Base-by-base conservation (phyloP, 2,113 vertebrate genomes). In the Brevimyrus niger region DNA sequence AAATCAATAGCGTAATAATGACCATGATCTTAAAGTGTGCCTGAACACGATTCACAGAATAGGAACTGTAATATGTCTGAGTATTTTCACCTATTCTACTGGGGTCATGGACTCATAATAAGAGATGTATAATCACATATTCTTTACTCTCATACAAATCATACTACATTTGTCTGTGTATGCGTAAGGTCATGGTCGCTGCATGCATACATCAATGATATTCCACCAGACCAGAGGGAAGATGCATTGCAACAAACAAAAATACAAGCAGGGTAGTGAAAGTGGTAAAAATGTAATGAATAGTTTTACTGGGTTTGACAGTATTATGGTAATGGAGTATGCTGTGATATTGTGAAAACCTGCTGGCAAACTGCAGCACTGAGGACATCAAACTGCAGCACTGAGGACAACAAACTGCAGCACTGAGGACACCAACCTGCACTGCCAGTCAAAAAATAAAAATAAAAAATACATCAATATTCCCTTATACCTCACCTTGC, bases 1-100 rank as follows among this genome's bases (percentile, higher is more conserved):
- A 94, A 96, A 96, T 96, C 95, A 92, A 96, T 96, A 90, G 76
- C 0, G 86, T 93, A 94, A 95, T 94, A 94, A 51, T 84, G 94
- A 91, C 92, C 88, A 89, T 93, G 93, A 94, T 93, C 91, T 90
- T 92, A 51, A 90, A 95, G 93, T 95, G 94, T 92, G 93, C 93
- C 92, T 93, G 94, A 94, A 95, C 92, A 91, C 95, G 94, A 95
- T 96, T 95, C 95, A 93, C 94, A 94, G 94, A 95, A 69, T 94
- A 94, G 94, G 94, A 94, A 92, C 93, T 92, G 90, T 93, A 95
- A 94, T 93, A 93, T 94, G 91, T 89, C 11, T 92, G 92, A 93
- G 92, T 95, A 95, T 95, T 95, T 95, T 96, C 95, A 94, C 93
- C 94, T 50, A 94, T 94, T 92, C 89, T 93, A 50, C 86, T 27